Evolutionary conservation across 2,888 invertebrate genomes (phyloP), one percentile per base, ranked within the genome.

Genomic region (Drosophila neotestacea): DNA sequence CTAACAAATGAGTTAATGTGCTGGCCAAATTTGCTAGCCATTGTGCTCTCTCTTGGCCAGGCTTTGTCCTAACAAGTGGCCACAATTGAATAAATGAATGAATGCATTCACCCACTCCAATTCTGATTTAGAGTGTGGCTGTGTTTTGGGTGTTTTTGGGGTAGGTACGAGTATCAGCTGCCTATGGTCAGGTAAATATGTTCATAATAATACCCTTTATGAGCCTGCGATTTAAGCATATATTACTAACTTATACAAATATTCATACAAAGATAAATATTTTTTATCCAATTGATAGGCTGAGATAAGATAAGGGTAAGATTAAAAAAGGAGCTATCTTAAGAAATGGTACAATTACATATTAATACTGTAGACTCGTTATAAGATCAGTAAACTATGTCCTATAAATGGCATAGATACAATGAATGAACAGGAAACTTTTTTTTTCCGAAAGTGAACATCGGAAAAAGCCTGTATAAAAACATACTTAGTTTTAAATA

Each of bases 71-170:
- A 79, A 77, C 87, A 84, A 84, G 85, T 87, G 85, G 85, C 85
- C 84, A 84, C 84, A 84, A 84, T 84, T 84, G 84, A 84, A 84
- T 87, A 84, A 84, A 84, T 87, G 84, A 84, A 86, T 84, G 84
- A 82, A 74, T 79, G 63, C 67, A 68, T 28, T 54, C 61, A 38
- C 56, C 30, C 44, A 28, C n/a, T n/a, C 30, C 42, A 4, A n/a
- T 22, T 39, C 38, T 42, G 41, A 47, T 13, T 42, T 38, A 42
- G 28, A 13, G 10, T 62, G 36, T 36, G 16, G 32, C n/a, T 27
- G 51, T 48, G n/a, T 16, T 10, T 52, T 28, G 13, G 16, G 16
- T 16, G 39, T 30, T 22, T 11, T 36, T 46, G 28, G 46, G 56
- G 46, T 38, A 46, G 46, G 2, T 27, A 13, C 36, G 38, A 9